These are phyloP conservation scores for Drosophila mayaguana DNA, from an alignment of 2,888 invertebrate genomes.

Conservation along the genomic window DNA sequence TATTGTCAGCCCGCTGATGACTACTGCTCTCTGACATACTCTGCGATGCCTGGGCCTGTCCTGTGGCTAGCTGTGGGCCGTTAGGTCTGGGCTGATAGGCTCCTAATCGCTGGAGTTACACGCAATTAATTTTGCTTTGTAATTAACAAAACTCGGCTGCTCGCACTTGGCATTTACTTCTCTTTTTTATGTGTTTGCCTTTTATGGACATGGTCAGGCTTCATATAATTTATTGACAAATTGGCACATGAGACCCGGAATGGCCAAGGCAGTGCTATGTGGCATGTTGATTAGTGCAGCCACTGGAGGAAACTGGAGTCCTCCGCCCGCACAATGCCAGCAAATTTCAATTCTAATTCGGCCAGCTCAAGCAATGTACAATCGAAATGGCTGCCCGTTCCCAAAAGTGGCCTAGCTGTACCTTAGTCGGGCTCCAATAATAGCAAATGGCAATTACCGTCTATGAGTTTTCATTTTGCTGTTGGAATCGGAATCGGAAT, in stretches of 20 bases:
- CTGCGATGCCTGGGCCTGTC: conserved; percentile 8
- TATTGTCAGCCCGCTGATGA: conserved; percentile 64
- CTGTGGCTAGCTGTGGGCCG: conserved; percentile 29
- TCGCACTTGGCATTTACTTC: conserved; percentile 34
- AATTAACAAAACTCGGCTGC: conserved; percentile 61
- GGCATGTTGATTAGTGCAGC: conserved; percentile 53
- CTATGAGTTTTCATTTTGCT: conserved; percentile 56
- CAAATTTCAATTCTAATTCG: conserved; percentile 70
- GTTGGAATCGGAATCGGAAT: background rate
- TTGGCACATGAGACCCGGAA: conserved; percentile 52
- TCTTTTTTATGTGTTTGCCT: conserved; percentile 63
- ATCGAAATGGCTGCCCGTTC: conserved; percentile 39
- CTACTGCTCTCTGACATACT: conserved; percentile 11
- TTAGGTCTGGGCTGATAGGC: conserved; percentile 50
- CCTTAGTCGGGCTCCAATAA: conserved; percentile 54
- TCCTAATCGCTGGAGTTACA: conserved; percentile 74
- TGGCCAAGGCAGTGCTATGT: conserved; percentile 10
- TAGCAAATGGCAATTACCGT: conserved; percentile 68
- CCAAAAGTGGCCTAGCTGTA: conserved; percentile 47
- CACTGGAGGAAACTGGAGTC: conserved; percentile 8
- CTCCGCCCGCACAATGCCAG: conserved; percentile 40
- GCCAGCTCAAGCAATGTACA: conserved; percentile 21
- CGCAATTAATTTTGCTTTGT: conserved; percentile 78
- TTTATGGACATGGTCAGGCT: conserved; percentile 63
- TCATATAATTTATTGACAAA: conserved; percentile 75